A percentile compares a stretch with the other conserved stretches of the same genome.
Conservation (phyloP, 2,113 vertebrate species). For the Emydocephalus ijimae region DNA sequence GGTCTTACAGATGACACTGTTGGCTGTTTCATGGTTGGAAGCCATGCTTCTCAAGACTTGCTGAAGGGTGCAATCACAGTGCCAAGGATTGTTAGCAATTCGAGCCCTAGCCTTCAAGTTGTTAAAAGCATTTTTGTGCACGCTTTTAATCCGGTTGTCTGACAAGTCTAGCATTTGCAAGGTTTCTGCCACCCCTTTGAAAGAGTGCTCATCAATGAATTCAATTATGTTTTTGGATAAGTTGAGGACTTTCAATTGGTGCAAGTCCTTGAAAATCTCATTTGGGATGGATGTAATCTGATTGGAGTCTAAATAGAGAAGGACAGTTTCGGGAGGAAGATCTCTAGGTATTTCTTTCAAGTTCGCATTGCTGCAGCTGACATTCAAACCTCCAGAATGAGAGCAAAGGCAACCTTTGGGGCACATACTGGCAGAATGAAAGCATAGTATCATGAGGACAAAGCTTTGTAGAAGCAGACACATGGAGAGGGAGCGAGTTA, state of each 20-base stretch:
- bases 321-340: slow-evolving; percentile 88
- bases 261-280: slow-evolving; percentile 90
- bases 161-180: slow-evolving; percentile 95
- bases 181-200: slow-evolving; percentile 89
- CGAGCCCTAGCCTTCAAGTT: slow-evolving; percentile 89
- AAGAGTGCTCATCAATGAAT: slow-evolving; percentile 91
- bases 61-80: slow-evolving; percentile 96
- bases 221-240: slow-evolving; percentile 96
- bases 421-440: slow-evolving; percentile 98
- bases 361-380: slow-evolving; percentile 94
- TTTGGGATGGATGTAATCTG: slow-evolving; percentile 94
- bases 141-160: slow-evolving; percentile 91
- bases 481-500: slow-evolving; percentile 96
- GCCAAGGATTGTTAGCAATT: slow-evolving; percentile 96
- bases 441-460: slow-evolving; percentile 97
- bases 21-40: slow-evolving; percentile 89
- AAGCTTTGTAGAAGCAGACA: slow-evolving; percentile 97
- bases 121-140: slow-evolving; percentile 93
- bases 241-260: slow-evolving; percentile 90
- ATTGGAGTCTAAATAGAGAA: slow-evolving; percentile 93
- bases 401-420: slow-evolving; percentile 94
- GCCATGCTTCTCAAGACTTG: slow-evolving; percentile 93
- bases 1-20: slow-evolving; percentile 91
- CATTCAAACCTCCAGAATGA: slow-evolving; percentile 85
- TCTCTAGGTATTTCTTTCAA: slow-evolving; percentile 96